These are phyloP conservation scores for Drosophila burlai DNA, from an alignment of 1,140 invertebrate species.

Conservation along the genomic window DNA sequence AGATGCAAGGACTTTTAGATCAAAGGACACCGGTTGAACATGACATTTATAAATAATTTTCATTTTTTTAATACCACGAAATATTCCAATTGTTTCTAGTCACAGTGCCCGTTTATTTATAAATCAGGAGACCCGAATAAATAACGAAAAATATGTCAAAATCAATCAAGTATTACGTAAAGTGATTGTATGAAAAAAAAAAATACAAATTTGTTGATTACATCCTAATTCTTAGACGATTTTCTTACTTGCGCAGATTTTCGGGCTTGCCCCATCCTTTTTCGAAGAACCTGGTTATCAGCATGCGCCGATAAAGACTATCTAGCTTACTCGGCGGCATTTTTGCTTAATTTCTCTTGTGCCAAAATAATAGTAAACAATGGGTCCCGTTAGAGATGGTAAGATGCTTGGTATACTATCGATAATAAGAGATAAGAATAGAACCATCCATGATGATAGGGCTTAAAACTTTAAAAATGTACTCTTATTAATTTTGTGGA, in stretches of 20 bases:
- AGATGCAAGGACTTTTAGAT: background rate
- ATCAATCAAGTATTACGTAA: slow-evolving; percentile 32
- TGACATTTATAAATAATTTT: background rate
- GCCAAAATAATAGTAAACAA: slow-evolving; percentile 48
- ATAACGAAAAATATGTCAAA: background rate
- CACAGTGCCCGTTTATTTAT: background rate
- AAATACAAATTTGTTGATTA: background rate
- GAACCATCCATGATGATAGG: slow-evolving; percentile 22
- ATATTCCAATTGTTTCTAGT: background rate
- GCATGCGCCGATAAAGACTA: slow-evolving; percentile 94
- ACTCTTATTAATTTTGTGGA: slow-evolving; percentile 5
- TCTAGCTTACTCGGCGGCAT: slow-evolving; percentile 93
- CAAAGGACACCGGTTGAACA: background rate
- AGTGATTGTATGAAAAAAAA: background rate
- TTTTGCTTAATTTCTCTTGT: slow-evolving; percentile 32
- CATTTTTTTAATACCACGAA: background rate
- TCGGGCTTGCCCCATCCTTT: slow-evolving; percentile 98
- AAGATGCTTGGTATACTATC: slow-evolving; percentile 17
- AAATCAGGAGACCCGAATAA: background rate
- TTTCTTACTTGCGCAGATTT: slow-evolving; percentile 92
- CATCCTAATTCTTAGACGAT: background rate
- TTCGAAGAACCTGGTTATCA: slow-evolving; percentile 97
- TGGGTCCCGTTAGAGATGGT: slow-evolving; percentile 28
- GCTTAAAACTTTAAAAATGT: slow-evolving; percentile 12
- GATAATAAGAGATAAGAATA: slow-evolving; percentile 11